Base-by-base conservation (phyloP, 1,140 invertebrate species). In the Gyrodactylus bullatarudis region DNA sequence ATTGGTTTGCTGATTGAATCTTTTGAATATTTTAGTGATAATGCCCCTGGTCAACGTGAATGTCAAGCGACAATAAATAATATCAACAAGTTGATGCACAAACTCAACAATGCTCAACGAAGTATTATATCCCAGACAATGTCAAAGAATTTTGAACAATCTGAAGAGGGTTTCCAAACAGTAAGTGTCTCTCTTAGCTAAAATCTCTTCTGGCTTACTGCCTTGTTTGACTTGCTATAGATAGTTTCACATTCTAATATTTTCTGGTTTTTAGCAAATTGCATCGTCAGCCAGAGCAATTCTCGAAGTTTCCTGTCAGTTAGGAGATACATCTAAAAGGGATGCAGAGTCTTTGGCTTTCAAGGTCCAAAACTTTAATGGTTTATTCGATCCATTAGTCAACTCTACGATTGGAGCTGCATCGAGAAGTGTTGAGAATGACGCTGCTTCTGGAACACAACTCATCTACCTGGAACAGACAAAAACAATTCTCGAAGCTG, bases 41-140 rank as follows among this genome's bases (percentile, higher is more conserved):
- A 24, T n/a, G 23, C 70, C 23, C 70, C 70, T 1, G 70, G 70
- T 71, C 70, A 71, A 71, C 21, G 24, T 8, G 70, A 71, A 26
- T 71, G 70, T 26, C 20, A 25, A 20, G 23, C 22, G 20, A 23
- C 26, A 1, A 23, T 54, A n/a, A 54, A 54, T 16, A n/a, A 54
- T 8, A 54, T 54, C 34, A 54, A 54, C n/a, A 54, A 54, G n/a
- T n/a, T 54, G n/a, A 16, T 54, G n/a, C 34, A 54, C n/a, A 54
- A 54, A 8, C 34, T 54, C 34, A 54, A 54, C 34, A n/a, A 54
- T 54, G 34, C 34, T 54, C 34, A 54, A n/a, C 8, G 34, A 54
- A 54, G n/a, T 54, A n/a, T 54, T 8, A 54, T 54, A 8, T 16
- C 8, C n/a, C 34, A 54, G n/a, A 54, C 8, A 16, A 54, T 54